Evolutionary conservation across 2,113 vertebrate species (phyloP).

Genomic region (human): GRCh38 chr6:147559001-147559500

Average conservation of each 20-base stretch:
- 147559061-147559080: neutral
- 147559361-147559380: constrained; percentile 47
- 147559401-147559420: constrained; percentile 48
- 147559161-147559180: rapidly evolving
- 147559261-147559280: neutral
- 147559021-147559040: constrained; percentile 48
- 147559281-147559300: constrained; percentile 36
- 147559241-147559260: neutral
- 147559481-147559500: constrained; percentile 44
- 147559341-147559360: constrained; percentile 21
- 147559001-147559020: neutral
- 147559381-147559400: constrained; percentile 39
- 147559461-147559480: constrained; percentile 59
- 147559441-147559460: constrained; percentile 15
- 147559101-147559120: neutral
- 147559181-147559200: neutral
- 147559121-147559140: no score
- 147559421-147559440: constrained; percentile 28
- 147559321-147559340: constrained; percentile 47
- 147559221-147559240: neutral
- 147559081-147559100: neutral
- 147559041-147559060: constrained; percentile 22
- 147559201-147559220: neutral
- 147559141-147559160: neutral
- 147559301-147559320: constrained; percentile 54